These are phyloP conservation scores for Terebella lapidaria DNA, from an alignment of 2,888 invertebrate species.

Conservation along the genomic window DNA sequence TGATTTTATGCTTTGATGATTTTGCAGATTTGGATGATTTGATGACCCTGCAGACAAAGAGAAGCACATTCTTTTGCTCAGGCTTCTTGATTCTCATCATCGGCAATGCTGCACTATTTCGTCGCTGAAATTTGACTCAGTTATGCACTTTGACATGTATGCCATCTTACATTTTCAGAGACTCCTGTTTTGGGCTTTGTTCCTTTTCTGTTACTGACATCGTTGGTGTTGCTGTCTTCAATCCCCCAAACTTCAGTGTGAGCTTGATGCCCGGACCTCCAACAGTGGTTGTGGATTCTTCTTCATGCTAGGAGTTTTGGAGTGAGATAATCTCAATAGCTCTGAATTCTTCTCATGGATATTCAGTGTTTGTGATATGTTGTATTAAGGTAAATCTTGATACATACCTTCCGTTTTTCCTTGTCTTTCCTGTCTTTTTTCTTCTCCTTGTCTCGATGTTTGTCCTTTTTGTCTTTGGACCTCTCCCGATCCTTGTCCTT, in stretches of 20 bases:
- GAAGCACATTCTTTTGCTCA: too few relatives aligned
- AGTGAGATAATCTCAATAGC: too few relatives aligned
- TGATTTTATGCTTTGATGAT: neutral
- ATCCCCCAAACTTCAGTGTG: neutral
- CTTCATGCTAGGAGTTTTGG: too few relatives aligned
- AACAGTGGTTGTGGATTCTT: too few relatives aligned
- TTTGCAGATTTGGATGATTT: neutral
- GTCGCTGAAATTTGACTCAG: too few relatives aligned
- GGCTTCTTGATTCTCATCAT: too few relatives aligned
- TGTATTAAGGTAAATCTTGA: too few relatives aligned
- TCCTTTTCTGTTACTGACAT: too few relatives aligned
- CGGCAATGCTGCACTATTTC: too few relatives aligned
- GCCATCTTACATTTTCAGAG: neutral
- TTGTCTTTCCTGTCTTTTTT: neutral
- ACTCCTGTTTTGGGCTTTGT: too few relatives aligned
- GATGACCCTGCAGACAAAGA: neutral
- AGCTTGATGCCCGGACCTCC: neutral
- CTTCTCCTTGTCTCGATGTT: neutral
- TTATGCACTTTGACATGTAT: neutral
- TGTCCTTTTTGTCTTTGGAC: neutral
- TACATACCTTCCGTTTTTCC: neutral
- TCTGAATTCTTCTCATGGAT: too few relatives aligned
- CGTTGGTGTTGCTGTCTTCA: too few relatives aligned
- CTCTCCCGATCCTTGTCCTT: conserved; percentile 1
- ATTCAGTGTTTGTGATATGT: neutral